Base-by-base conservation (phyloP, 2,113 vertebrate genomes). In the Sciurus niger region DNA sequence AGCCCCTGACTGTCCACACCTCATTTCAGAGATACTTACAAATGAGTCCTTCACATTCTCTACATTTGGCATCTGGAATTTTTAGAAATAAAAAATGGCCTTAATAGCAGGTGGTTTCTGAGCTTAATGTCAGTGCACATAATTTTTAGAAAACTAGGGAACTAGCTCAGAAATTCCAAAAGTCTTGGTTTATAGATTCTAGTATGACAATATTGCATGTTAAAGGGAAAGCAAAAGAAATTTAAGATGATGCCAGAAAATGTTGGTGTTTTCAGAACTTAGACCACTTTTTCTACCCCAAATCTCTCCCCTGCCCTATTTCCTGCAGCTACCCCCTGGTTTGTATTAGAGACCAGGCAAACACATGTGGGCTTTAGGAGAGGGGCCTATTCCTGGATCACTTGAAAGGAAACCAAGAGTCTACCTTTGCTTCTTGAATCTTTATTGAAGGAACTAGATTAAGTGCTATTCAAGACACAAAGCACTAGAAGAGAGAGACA, bases 31-130 rank as follows among this genome's bases (percentile, higher is more conserved):
- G 10, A n/a, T 85, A 74, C 53, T 93, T 96, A 88, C 18, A 70
- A 74, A 86, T 76, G 90, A 94, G 68, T 88, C 90, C 78, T 84
- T 96, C 95, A 95, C 24, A 82, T 88, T 92, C 73, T 85, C 55
- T 89, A 76, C 63, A 60, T 88, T 96, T 85, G 92, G 84, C 77
- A 96, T 85, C 87, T 96, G 73, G 83, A 96, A 96, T 79, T 87
- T 95, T 95, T 94, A 78, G 60, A 92, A 97, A 93, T 94, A 89
- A 92, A 95, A 95, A 93, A 83, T 86, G n/a, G 3, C 70, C 90
- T 93, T 96, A 92, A 82, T 93, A 94, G 74, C 34, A 60, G 37
- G 70, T 95, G 32, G 80, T 87, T 90, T 93, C 77, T 88, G 76
- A 83, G 85, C 55, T 85, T 96, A 88, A 90, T 94, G 68, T 92